Evolutionary conservation across 2,888 invertebrate species (phyloP), one percentile per base, ranked within the genome.

Genomic region (Dasysyrphus tricinctus): DNA sequence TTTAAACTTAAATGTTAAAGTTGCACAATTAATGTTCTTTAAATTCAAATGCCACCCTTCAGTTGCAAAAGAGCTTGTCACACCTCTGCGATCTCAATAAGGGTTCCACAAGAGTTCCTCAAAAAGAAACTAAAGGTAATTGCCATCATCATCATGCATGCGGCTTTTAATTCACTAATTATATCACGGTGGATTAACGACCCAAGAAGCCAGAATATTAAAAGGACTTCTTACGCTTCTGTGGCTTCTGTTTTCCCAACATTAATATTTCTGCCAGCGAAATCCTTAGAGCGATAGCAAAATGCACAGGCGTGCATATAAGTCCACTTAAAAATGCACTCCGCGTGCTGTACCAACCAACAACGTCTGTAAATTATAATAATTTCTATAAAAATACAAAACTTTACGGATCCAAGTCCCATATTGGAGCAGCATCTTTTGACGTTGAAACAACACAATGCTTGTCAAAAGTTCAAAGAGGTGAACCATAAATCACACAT

Each of bases 281-380:
- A 67, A 34, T 49, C n/a, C 49, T 8, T 32, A 67, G 54, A 47
- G 24, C 47, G 34, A 70, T 19, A 37, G 63, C 51, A 19, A 79
- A 86, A 79, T 82, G 86, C 86, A 82, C 75, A 75, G 65, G 70
- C 86, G 76, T 86, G 86, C 82, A 86, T 72, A 70, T 79, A 74
- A 57, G 74, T 72, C 88, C 88, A 88, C 91, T 91, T 91, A 90
- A 89, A 89, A 91, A 91, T 91, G 90, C 91, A 91, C 89, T 89
- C 88, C 89, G 91, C 91, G 91, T 91, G 78, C 70, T 47, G 51
- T 47, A 42, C 61, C 7, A 12, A n/a, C n/a, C n/a, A n/a, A n/a
- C n/a, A n/a, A 70, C 37, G 65, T 65, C 72, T 75, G 61, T 39
- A 76, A 73, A 85, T 85, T 70, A 77, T 80, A 76, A 67, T 32